Base-by-base conservation (phyloP, 2,113 vertebrate species). In the Xyliphius kryptos region DNA sequence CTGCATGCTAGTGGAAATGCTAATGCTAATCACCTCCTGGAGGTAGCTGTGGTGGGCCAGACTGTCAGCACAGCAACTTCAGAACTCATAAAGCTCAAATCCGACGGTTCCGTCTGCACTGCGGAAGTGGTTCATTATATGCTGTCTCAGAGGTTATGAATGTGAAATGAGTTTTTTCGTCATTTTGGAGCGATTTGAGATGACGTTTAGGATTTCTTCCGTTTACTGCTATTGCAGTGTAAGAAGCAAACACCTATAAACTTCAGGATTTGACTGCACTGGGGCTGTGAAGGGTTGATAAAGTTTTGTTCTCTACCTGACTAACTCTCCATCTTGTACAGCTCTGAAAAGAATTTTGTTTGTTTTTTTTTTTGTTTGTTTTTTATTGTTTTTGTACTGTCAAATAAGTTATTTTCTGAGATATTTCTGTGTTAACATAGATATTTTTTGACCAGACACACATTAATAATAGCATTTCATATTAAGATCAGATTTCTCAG, bases 251-350 rank as follows among this genome's bases (percentile, higher is more conserved):
- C 60, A 76, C 82, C 81, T 80, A 69, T 13, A 63, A 81, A 79
- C 79, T 72, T 78, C 71, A 68, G n/a, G 55, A 74, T 75, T 80
- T 80, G 78, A 81, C 26, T 32, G 26, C 82, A 77, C 62, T 56
- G 49, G 9, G 55, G 71, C 59, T 21, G 43, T 14, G 43, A 6
- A 46, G 13, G 14, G 43, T n/a, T n/a, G 14, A n/a, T n/a, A 15
- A n/a, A n/a, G 5, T 6, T 41, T n/a, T n/a, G 13, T n/a, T 14
- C n/a, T 46, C 43, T 46, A 5, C 43, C 43, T 46, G 43, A 46
- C 14, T 13, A 46, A n/a, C 14, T 46, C 6, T 6, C 43, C 13
- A 12, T 10, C 43, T 46, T 15, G 3, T n/a, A 13, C n/a, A 13
- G 43, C 43, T n/a, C 43, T 41, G 40, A 41, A 14, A 41, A 10